Conservation (phyloP, 2,113 vertebrate species). For the Salvator merianae region DNA sequence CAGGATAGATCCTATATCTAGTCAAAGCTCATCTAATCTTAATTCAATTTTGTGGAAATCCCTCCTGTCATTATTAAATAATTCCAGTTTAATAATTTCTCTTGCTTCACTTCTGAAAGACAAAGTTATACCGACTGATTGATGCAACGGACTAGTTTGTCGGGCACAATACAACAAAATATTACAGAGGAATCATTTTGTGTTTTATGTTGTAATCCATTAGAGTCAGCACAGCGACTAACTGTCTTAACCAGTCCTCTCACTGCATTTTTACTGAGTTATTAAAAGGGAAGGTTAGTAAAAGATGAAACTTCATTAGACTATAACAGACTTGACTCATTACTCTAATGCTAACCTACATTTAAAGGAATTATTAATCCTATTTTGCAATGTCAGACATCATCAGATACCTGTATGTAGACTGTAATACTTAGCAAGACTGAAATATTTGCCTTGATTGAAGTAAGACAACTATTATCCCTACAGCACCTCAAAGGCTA, state of each 20-base stretch:
- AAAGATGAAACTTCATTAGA: constrained; percentile 54
- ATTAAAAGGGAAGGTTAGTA: constrained; percentile 29
- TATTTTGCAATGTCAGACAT: constrained; percentile 22
- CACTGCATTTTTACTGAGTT: constrained; percentile 38
- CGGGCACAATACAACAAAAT: neutral
- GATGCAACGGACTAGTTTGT: neutral
- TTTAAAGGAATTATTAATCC: constrained; percentile 39
- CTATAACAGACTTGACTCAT: constrained; percentile 12
- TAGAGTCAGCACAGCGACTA: constrained; percentile 14
- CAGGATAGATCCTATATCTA: neutral
- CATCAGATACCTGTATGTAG: constrained; percentile 32
- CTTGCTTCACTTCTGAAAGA: constrained; percentile 4
- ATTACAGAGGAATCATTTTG: constrained; percentile 33
- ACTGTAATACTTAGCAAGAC: constrained; percentile 21
- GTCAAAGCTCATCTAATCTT: neutral
- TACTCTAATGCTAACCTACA: constrained; percentile 32
- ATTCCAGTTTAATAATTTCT: neutral
- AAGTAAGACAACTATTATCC: neutral
- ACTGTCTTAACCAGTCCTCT: constrained; percentile 55
- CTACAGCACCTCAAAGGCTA: neutral
- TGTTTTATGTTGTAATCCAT: constrained; percentile 24
- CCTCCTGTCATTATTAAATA: neutral
- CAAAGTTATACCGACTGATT: neutral
- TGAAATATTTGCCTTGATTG: constrained; percentile 25
- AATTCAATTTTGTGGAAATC: neutral